phyloP scores from a whole-genome alignment of 2,113 vertebrate genomes.

The Apus apus region DNA sequence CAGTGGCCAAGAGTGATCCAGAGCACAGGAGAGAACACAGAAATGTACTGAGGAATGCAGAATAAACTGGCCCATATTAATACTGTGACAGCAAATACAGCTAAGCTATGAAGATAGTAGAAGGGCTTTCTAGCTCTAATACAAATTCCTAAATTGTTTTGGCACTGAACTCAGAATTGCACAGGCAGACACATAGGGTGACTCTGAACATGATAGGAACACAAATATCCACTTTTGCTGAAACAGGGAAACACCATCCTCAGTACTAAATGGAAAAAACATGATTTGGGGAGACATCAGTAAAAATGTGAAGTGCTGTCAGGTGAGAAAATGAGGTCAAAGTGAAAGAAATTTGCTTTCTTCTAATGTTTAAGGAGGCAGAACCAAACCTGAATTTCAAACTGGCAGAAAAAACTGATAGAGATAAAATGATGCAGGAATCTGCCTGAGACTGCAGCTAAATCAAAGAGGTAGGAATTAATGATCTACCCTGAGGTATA shows the following conservation, averaged over 20 bases:
- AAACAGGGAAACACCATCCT: not conserved
- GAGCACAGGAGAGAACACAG: not conserved
- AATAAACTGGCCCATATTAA: not conserved
- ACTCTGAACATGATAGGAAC: conserved; percentile 32
- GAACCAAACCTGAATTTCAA: conserved; percentile 59
- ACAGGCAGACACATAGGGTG: not conserved
- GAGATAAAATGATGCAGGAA: conserved; percentile 56
- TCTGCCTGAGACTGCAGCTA: conserved; percentile 40
- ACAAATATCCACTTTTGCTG: conserved; percentile 51
- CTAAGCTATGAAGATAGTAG: conserved; percentile 52
- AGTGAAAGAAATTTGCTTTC: conserved; percentile 51
- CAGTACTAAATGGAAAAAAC: conserved; percentile 38
- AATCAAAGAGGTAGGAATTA: conserved; percentile 61
- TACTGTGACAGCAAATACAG: conserved; percentile 39
- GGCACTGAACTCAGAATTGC: conserved; percentile 40
- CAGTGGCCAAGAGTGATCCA: not conserved
- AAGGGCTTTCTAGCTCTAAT: conserved; percentile 46
- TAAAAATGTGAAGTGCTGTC: conserved; percentile 43
- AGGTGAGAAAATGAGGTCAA: conserved; percentile 63
- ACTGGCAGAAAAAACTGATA: conserved; percentile 38
- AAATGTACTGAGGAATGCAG: not conserved
- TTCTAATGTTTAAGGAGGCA: conserved; percentile 56
- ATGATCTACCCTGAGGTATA: conserved; percentile 49
- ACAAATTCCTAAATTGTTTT: conserved; percentile 60
- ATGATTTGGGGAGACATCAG: conserved; percentile 20